Evolutionary conservation across 2,797 vertebrate genomes (phyloP).

Genomic region (Cryptoprocta ferox): DNA sequence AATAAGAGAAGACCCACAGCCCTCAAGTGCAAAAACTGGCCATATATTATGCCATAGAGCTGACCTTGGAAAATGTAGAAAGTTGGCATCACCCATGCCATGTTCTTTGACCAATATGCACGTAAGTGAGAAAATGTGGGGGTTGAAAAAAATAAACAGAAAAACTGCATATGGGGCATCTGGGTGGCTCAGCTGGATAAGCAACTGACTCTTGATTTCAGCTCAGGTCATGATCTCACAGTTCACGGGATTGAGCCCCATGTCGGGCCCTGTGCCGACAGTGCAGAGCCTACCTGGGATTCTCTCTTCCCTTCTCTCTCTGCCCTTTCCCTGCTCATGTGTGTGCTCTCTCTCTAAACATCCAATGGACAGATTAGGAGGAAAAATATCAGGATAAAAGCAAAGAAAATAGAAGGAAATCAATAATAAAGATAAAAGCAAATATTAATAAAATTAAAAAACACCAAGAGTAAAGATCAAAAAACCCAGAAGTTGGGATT

Average conservation of each 20-base stretch:
- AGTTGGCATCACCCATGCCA: not conserved
- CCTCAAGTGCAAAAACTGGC: not conserved
- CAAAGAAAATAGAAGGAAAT: not conserved
- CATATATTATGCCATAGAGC: not conserved
- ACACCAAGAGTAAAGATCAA: not conserved
- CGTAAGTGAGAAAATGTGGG: not conserved
- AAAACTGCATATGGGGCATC: not conserved
- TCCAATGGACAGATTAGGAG: not conserved
- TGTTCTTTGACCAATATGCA: not conserved
- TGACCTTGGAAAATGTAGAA: not conserved
- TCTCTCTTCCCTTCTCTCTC: no score
- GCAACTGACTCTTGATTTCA: no score
- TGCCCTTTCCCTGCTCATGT: no score
- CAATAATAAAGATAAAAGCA: slow-evolving; percentile 22
- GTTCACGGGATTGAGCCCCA: no score
- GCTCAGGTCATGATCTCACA: no score
- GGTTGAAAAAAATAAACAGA: not conserved
- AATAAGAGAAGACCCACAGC: not conserved
- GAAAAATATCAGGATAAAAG: not conserved
- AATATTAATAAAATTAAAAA: slow-evolving; percentile 37
- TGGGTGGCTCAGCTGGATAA: no score
- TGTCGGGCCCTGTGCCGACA: no score
- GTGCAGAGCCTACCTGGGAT: no score
- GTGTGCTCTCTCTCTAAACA: not conserved
- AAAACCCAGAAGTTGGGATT: not conserved